Evolutionary conservation across 2,888 invertebrate species (phyloP), one percentile per base, ranked within the genome.

Genomic region (Nomada ruficornis): DNA sequence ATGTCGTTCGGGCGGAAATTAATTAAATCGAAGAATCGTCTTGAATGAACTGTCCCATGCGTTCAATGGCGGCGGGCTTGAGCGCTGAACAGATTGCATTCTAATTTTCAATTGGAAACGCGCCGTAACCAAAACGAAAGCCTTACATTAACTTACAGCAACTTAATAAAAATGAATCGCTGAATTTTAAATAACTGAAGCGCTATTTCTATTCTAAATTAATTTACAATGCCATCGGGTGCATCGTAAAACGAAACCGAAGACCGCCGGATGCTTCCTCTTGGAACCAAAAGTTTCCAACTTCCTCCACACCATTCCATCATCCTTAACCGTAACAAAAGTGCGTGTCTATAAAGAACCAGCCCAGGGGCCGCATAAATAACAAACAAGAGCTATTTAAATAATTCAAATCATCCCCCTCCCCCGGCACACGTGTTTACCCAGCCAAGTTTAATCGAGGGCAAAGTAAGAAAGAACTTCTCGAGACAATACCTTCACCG

Each of bases 11-110:
- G n/a, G n/a, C 18, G 67, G 67, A 68, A 82, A 68, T 74, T 85
- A 76, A 82, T 78, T 73, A 74, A 82, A 85, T 73, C 74, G 52
- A 69, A 85, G 73, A 75, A 74, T 67, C 73, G 59, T 57, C 64
- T 77, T 70, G 50, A 26, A 26, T 69, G 59, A 68, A 10, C 63
- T 47, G 10, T 54, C 13, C 47, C 44, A 20, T 63, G 50, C 42
- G 54, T 47, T 44, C 69, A 64, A 54, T 13, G 62, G 52, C 63
- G 52, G 1, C 29, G 62, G 36, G 20, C 20, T 72, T 54, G 23
- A 36, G 36, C n/a, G 29, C 10, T 42, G 63, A 52, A 26, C 65
- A 44, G 50, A 50, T 71, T 59, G 44, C 36, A 36, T 23, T 69
- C n/a, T 57, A 75, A 75, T 72, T 73, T 50, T 62, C 57, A 72